phyloP scores from a whole-genome alignment of 1,140 invertebrate genomes.

The Propsilocerus akamusi region DNA sequence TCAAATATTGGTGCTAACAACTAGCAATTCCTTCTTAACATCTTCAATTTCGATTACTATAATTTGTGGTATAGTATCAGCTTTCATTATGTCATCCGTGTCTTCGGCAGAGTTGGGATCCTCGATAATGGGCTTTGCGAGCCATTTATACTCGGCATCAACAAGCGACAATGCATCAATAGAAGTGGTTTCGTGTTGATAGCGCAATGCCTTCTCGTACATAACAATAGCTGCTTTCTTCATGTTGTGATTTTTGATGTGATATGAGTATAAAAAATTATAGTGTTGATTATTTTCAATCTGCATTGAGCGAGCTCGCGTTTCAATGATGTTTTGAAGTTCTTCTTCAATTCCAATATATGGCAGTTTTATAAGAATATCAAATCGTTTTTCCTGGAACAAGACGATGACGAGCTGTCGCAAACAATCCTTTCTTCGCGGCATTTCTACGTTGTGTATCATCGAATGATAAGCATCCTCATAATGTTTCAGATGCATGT shows the following conservation, averaged over 20 bases:
- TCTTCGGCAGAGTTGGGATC: slow-evolving; percentile 19
- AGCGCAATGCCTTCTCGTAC: slow-evolving; percentile 66
- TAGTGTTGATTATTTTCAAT: slow-evolving; percentile 61
- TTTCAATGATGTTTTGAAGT: slow-evolving; percentile 64
- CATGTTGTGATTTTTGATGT: slow-evolving; percentile 39
- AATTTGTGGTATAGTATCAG: slow-evolving; percentile 29
- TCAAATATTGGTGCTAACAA: slow-evolving; percentile 46
- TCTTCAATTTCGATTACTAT: slow-evolving; percentile 50
- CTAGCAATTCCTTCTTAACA: slow-evolving; percentile 50
- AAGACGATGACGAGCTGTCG: slow-evolving; percentile 65
- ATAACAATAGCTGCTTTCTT: slow-evolving; percentile 52
- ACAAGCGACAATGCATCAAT: slow-evolving; percentile 42
- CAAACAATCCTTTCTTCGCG: slow-evolving; percentile 62
- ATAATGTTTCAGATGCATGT: slow-evolving; percentile 63
- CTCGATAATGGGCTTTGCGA: slow-evolving; percentile 40
- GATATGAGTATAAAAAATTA: slow-evolving; percentile 75
- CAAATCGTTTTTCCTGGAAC: slow-evolving; percentile 47
- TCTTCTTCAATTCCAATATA: slow-evolving; percentile 49
- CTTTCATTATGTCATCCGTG: slow-evolving; percentile 14
- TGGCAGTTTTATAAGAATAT: slow-evolving; percentile 50
- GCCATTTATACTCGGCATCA: slow-evolving; percentile 49
- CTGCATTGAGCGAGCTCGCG: slow-evolving; percentile 63
- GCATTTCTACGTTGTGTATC: slow-evolving; percentile 56
- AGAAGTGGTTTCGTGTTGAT: slow-evolving; percentile 35
- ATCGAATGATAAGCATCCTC: slow-evolving; percentile 64